Evolutionary conservation across 2,797 vertebrate species (phyloP).

Genomic region (Sarcoramphus papa): DNA sequence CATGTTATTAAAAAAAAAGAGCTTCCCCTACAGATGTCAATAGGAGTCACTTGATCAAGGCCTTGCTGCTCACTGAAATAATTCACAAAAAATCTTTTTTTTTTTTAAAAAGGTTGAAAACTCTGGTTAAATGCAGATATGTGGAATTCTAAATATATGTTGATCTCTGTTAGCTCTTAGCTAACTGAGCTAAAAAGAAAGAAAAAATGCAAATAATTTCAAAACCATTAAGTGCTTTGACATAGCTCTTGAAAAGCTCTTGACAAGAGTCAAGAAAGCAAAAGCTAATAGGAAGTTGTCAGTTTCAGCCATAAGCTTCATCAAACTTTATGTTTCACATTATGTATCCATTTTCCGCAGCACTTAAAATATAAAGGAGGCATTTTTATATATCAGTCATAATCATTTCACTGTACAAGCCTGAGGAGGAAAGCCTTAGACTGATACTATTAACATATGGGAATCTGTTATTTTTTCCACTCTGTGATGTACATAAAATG

Average conservation of each 20-base stretch:
- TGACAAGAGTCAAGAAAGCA: background rate
- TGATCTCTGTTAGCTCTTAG: background rate
- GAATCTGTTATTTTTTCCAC: background rate
- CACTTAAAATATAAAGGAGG: background rate
- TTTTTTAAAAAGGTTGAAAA: background rate
- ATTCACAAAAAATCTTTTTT: background rate
- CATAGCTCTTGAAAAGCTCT: background rate
- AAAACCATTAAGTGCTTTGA: background rate
- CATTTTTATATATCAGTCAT: background rate
- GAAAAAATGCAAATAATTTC: background rate
- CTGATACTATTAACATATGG: background rate
- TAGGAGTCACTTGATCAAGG: background rate
- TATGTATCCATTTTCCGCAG: background rate
- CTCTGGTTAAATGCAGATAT: background rate
- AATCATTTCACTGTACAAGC: background rate
- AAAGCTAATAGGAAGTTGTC: background rate
- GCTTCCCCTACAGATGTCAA: background rate
- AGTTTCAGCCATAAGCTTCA: background rate
- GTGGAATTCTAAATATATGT: background rate
- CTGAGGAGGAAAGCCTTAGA: background rate
- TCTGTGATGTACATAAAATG: background rate
- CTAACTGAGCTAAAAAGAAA: background rate
- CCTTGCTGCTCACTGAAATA: background rate
- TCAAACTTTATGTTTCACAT: background rate
- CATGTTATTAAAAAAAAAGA: background rate